Evolutionary conservation across 1,140 invertebrate genomes (phyloP), one percentile per base, ranked within the genome.

Genomic region (Hypsibius dujardini): DNA sequence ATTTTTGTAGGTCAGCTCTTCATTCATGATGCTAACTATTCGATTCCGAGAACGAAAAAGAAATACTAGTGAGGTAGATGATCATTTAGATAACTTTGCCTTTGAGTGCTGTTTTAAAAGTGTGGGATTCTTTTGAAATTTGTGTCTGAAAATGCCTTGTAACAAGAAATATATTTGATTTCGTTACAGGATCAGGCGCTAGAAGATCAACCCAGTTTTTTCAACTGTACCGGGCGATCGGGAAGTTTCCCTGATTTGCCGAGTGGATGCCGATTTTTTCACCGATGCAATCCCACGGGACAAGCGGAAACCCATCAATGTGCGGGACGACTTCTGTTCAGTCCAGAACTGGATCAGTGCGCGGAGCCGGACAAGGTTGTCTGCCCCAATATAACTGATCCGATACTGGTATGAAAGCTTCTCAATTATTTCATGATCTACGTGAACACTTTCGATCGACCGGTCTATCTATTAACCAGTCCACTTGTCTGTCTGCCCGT

Each of bases 21-120:
- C 50, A 56, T 7, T n/a, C 7, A 56, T 56, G 50, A 12, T 67
- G 45, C 42, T 67, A 15, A 67, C 62, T 42, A 67, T 67, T 7
- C 62, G 62, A 67, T 3, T 67, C 12, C 62, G 42, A 15, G 7
- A 7, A 56, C 12, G 42, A 12, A 3, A 15, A 15, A 42, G 3
- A 67, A 67, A 67, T 67, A 7, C 3, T 42, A 67, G 12, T 67
- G 12, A 67, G 62, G 62, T 67, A 67, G 62, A 67, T 56, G 7
- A 56, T 56, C 50, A 7, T 56, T 7, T n/a, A 56, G 50, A 56
- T 12, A 7, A 56, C 50, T 56, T 7, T 56, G n/a, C 50, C 28
- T 28, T 28, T 28, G 28, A 28, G 28, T 28, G 28, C 28, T 28
- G 28, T 28, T 28, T 28, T 28, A 28, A 28, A 28, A 0, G 28